These are phyloP conservation scores for Salarias fasciatus DNA, from an alignment of 2,797 vertebrate species.

Conservation along the genomic window DNA sequence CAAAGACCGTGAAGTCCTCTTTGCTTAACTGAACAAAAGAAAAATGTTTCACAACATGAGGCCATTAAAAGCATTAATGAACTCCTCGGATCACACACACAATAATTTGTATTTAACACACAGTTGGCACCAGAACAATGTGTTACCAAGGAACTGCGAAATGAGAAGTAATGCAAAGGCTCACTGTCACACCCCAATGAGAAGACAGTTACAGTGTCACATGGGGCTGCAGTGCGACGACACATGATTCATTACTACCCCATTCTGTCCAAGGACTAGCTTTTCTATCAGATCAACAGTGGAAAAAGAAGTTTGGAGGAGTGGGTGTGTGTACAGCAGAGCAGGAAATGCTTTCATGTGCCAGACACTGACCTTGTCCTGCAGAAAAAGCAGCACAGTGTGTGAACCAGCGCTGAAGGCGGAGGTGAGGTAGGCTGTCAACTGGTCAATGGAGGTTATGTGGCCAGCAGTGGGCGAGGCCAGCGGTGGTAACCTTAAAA, in stretches of 20 bases:
- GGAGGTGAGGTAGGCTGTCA: slow-evolving; percentile 80
- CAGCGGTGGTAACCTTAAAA: slow-evolving; percentile 72
- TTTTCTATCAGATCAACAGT: too few species aligned
- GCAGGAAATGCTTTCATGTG: too few species aligned
- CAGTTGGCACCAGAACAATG: background rate
- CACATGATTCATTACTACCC: too few species aligned
- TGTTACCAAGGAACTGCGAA: slow-evolving; percentile 52
- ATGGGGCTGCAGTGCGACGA: too few species aligned
- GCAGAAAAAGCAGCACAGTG: slow-evolving; percentile 89
- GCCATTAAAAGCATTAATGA: background rate
- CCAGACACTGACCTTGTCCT: slow-evolving; percentile 85
- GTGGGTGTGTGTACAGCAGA: slow-evolving; percentile 15
- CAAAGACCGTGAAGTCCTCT: slow-evolving; percentile 91
- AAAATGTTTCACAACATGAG: background rate
- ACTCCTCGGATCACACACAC: background rate
- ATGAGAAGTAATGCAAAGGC: slow-evolving; percentile 68
- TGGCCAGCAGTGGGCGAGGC: slow-evolving; percentile 82
- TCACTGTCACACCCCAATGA: slow-evolving; percentile 72
- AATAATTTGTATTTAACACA: background rate
- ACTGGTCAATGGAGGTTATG: slow-evolving; percentile 80
- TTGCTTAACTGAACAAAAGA: slow-evolving; percentile 83
- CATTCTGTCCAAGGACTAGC: too few species aligned
- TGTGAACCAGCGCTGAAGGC: slow-evolving; percentile 79
- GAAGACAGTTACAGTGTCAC: background rate
- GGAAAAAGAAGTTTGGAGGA: too few species aligned